Base-by-base conservation (phyloP, 2,797 vertebrate genomes). In the Margarornis squamiger region DNA sequence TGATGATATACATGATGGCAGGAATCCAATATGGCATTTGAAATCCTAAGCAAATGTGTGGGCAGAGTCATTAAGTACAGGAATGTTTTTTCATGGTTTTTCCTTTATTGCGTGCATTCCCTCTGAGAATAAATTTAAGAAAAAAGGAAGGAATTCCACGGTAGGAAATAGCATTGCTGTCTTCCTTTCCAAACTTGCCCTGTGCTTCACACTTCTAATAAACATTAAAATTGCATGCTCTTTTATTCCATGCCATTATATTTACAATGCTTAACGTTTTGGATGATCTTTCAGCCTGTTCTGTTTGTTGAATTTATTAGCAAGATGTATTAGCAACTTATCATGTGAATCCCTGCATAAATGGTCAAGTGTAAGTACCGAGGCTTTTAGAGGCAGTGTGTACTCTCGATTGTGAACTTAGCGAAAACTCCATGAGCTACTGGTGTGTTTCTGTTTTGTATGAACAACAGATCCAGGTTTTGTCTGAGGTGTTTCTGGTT, bases 11-110 rank as follows among this genome's bases (percentile, higher is more conserved):
- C 32, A 1, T 70, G 55, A 34, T 94, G 83, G 86, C 83, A 93
- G 93, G 74, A 95, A 94, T 92, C 74, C 88, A 94, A 76, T 94
- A 73, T 43, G 77, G 52, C 55, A 86, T 95, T 97, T 93, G 74
- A 81, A 90, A 75, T 48, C 48, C 12, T 73, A 45, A 84, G 55
- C 41, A 81, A 85, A 29, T 48, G 13, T 76, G 63, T 92, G 55
- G 77, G 39, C 43, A 61, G 73, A 75, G 46, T 94, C 73, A 92
- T 91, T 80, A 91, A 55, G 24, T 46, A 26, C 27, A 46, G 75
- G 43, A 79, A 63, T 38, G 39, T n/a, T 72, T 72, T 57, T 66
- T 82, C 4, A 5, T 38, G 8, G 0, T 39, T 93, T 93, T 92
- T 81, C n/a, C 17, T 74, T 57, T 48, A 63, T 6, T 91, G 14